phyloP scores from a whole-genome alignment of 1,140 invertebrate species.

The Zaprionus lachaisei region DNA sequence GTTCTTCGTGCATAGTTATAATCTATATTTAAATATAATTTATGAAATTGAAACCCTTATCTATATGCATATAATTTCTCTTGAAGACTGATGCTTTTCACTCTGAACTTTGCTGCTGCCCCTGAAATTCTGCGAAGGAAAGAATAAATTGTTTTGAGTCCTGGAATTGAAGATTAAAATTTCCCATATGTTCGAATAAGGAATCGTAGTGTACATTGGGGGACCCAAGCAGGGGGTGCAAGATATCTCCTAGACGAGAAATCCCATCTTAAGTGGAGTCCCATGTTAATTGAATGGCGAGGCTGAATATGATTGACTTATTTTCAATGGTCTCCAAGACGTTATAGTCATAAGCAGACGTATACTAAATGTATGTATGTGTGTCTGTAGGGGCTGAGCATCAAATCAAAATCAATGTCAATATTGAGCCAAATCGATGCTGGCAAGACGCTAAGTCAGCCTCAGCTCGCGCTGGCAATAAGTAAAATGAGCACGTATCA shows the following conservation, averaged over 20 bases:
- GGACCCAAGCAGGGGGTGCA: not conserved
- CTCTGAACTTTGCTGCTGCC: too few species aligned
- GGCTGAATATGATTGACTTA: conserved; percentile 2
- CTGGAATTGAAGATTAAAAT: too few species aligned
- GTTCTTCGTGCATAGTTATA: too few species aligned
- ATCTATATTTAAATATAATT: too few species aligned
- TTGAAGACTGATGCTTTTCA: too few species aligned
- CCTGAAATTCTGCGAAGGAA: too few species aligned
- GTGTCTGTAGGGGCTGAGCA: conserved; percentile 29
- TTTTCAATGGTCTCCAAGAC: not conserved
- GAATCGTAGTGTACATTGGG: not conserved
- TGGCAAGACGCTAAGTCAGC: conserved; percentile 60
- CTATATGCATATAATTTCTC: too few species aligned
- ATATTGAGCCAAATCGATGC: conserved; percentile 70
- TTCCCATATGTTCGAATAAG: not conserved
- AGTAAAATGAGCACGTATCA: conserved; percentile 66
- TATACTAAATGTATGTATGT: not conserved
- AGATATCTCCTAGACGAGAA: not conserved
- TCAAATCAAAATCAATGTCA: conserved; percentile 74
- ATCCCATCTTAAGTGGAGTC: not conserved
- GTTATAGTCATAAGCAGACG: not conserved
- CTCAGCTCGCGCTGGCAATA: conserved; percentile 45
- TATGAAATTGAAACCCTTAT: too few species aligned
- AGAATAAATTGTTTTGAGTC: too few species aligned
- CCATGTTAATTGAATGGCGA: not conserved